phyloP scores from a whole-genome alignment of 2,888 invertebrate species.

The Lycaena phlaeas region DNA sequence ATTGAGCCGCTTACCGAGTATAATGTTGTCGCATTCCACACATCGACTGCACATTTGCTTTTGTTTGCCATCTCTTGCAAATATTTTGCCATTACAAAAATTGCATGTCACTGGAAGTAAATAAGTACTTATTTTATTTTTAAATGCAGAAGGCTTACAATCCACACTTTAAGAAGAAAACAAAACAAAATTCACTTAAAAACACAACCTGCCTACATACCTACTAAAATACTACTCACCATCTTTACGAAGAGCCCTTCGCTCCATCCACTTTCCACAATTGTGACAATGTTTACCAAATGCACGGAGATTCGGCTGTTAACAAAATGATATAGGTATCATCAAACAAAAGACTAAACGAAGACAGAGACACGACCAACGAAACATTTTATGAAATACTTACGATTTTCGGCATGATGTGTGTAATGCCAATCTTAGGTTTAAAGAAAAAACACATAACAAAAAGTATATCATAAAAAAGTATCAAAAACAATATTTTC shows the following conservation, averaged over 20 bases:
- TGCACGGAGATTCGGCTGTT: constrained; percentile 18
- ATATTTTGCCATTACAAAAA: constrained; percentile 14
- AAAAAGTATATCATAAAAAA: constrained; percentile 13
- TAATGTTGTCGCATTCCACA: constrained; percentile 10
- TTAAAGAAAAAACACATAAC: too few relatives aligned
- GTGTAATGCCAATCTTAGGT: too few relatives aligned
- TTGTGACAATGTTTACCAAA: constrained; percentile 19
- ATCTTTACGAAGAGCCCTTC: constrained; percentile 23
- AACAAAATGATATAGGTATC: constrained; percentile 15
- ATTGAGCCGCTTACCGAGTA: constrained; percentile 12
- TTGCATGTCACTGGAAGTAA: constrained; percentile 13
- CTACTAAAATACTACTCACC: constrained; percentile 17
- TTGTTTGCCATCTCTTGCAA: constrained; percentile 8
- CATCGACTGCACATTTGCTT: constrained; percentile 8
- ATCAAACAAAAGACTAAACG: constrained; percentile 8
- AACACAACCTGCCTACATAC: constrained; percentile 15
- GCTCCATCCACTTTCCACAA: constrained; percentile 20
- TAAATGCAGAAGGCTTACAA: constrained; percentile 16
- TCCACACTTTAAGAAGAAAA: constrained; percentile 17
- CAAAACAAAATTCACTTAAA: constrained; percentile 7
- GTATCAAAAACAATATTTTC: constrained; percentile 18
- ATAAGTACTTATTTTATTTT: constrained; percentile 12
- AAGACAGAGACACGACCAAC: not conserved
- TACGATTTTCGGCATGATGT: too few relatives aligned
- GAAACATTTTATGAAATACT: constrained; percentile 8